phyloP scores from a whole-genome alignment of 2,113 vertebrate genomes.

The Cryptotis parvus region DNA sequence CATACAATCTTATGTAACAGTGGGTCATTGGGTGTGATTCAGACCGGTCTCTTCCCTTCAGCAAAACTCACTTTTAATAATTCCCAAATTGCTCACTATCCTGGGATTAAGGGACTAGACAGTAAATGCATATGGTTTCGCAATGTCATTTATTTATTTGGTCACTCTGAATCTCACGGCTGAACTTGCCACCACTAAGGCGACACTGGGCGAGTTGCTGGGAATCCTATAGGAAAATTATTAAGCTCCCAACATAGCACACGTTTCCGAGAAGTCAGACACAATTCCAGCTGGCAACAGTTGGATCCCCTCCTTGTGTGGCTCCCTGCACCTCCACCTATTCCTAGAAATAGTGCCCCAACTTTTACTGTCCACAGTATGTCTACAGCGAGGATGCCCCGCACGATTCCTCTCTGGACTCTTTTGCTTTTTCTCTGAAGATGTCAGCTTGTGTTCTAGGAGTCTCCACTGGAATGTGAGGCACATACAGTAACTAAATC shows the following conservation, averaged over 20 bases:
- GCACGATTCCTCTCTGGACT: background rate
- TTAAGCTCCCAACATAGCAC: background rate
- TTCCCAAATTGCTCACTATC: slow-evolving; percentile 26
- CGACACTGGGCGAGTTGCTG: too few species aligned
- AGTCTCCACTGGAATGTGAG: slow-evolving; percentile 40
- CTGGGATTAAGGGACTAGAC: background rate
- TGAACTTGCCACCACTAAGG: too few species aligned
- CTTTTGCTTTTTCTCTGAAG: slow-evolving; percentile 47
- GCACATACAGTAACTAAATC: slow-evolving; percentile 43
- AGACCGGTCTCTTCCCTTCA: slow-evolving; percentile 42
- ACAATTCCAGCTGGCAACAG: background rate
- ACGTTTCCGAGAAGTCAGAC: slow-evolving; percentile 23
- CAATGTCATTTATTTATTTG: background rate
- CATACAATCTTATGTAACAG: background rate
- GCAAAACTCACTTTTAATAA: slow-evolving; percentile 36
- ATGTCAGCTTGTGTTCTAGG: slow-evolving; percentile 53
- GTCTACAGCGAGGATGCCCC: slow-evolving; percentile 30
- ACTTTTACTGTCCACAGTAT: slow-evolving; percentile 4
- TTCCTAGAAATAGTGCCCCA: slow-evolving; percentile 61
- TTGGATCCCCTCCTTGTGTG: too few species aligned
- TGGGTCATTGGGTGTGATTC: background rate
- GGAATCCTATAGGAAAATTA: too few species aligned
- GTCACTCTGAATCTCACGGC: too few species aligned
- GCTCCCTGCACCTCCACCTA: background rate
- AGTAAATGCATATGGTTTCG: background rate